A percentile compares a stretch with the other conserved stretches of the same genome.
phyloP scores from a whole-genome alignment of 2,113 vertebrate species.

The Limanda limanda region DNA sequence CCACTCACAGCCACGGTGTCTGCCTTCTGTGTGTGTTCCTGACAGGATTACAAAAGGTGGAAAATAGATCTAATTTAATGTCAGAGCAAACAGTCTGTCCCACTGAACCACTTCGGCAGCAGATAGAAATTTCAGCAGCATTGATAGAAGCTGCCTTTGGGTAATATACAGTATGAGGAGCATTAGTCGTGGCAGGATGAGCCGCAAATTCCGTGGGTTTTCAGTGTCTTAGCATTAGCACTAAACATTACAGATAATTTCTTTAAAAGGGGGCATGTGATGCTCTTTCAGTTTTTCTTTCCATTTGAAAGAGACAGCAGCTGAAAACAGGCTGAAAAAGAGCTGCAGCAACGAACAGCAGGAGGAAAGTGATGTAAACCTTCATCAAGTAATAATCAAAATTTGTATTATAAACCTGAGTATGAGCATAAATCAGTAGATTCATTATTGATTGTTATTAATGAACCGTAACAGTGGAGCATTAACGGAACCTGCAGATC shows the following conservation, averaged over 20 bases:
- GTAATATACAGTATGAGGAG: neutral
- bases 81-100: slow-evolving; percentile 51
- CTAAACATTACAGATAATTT: neutral
- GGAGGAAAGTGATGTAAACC: too few relatives aligned
- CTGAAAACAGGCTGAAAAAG: too few relatives aligned
- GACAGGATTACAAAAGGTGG: slow-evolving; percentile 47
- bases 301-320: too few relatives aligned
- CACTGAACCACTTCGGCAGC: slow-evolving; percentile 45
- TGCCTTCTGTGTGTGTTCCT: slow-evolving; percentile 52
- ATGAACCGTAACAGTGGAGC: neutral
- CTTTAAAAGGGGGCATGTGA: neutral
- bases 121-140: slow-evolving; percentile 37
- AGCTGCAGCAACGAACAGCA: too few relatives aligned
- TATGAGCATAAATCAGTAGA: neutral
- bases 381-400: too few relatives aligned
- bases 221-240: neutral
- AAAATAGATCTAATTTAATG: slow-evolving; percentile 66
- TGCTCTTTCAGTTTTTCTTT: too few relatives aligned
- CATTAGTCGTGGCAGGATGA: neutral
- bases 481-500: neutral
- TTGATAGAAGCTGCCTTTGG: slow-evolving; percentile 22
- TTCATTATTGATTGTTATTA: neutral
- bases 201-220: neutral
- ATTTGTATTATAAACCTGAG: too few relatives aligned
- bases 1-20: slow-evolving; percentile 56